Evolutionary conservation across 1,140 invertebrate species (phyloP).

Genomic region (Parapsyche elsis): DNA sequence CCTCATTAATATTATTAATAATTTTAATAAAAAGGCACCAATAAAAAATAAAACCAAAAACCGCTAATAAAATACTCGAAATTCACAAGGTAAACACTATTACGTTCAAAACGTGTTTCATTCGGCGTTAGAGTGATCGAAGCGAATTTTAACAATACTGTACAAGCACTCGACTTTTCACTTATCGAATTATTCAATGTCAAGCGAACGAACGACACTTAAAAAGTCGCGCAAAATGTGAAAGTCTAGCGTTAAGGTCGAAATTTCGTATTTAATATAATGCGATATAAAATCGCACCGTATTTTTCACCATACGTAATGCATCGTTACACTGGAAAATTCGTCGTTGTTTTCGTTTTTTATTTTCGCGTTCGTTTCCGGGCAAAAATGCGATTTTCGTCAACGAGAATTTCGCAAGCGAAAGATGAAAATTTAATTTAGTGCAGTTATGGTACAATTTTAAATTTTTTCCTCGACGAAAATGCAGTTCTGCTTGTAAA

Average conservation of each 20-base stretch:
- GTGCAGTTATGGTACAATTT: background rate
- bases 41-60: background rate
- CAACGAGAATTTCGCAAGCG: background rate
- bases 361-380: background rate
- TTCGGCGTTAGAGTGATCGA: background rate
- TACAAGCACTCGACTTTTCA: background rate
- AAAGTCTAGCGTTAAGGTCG: background rate
- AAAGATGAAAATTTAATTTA: constrained; percentile 37
- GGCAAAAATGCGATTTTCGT: constrained; percentile 15
- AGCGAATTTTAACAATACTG: background rate
- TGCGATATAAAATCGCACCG: background rate
- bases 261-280: constrained; percentile 1
- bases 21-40: too few relatives aligned
- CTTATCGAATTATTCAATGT: constrained; percentile 23
- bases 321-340: too few relatives aligned
- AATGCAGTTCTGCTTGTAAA: too few relatives aligned
- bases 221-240: background rate
- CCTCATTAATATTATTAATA: background rate
- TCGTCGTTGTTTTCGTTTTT: too few relatives aligned
- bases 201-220: background rate
- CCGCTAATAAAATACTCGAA: background rate
- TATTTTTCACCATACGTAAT: too few relatives aligned
- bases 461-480: background rate
- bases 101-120: background rate
- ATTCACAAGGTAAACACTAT: background rate